Evolutionary conservation across 2,797 vertebrate genomes (phyloP), one percentile per base, ranked within the genome.

Genomic region (Xyrichtys novacula): DNA sequence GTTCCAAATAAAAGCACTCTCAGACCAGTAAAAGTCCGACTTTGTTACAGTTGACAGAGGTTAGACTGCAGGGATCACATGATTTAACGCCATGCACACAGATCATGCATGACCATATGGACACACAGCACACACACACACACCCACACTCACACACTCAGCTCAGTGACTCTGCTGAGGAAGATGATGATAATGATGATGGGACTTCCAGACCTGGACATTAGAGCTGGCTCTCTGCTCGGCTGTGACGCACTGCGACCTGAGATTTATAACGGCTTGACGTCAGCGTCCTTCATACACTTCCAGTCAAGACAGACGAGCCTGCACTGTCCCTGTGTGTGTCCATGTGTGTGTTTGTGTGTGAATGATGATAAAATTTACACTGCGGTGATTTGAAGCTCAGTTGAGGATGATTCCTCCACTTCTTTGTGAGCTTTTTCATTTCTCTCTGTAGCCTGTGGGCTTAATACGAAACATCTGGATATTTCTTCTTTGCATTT

Each of bases 121-220:
- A 23, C 50, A 47, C 70, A 48, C 54, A 32, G n/a, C 52, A 32
- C 46, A 50, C 23, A 53, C 47, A 29, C 44, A 43, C 25, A 46
- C 44, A 38, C 52, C 49, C 42, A 53, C 32, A 44, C 20, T 50
- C 65, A 22, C 32, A 69, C 44, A 31, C 34, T 63, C 5, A 56
- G 29, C 49, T 47, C 46, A 55, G 22, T 47, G 57, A 36, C 59
- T 67, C 40, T 61, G 55, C 15, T 78, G 55, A 76, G 42, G 66
- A 86, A 49, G 66, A 78, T 71, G 84, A 82, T 74, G 39, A 72
- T 83, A 56, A 82, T 84, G 82, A 85, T 86, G 85, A 89, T 91
- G 82, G 69, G 68, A 64, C 84, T 86, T 87, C 84, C 87, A 92
- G 89, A 83, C 72, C 29, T 82, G 78, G 71, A 78, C 59, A 71